Evolutionary conservation across 1,140 invertebrate genomes (phyloP).

Genomic region (Pseudoatta argentina): DNA sequence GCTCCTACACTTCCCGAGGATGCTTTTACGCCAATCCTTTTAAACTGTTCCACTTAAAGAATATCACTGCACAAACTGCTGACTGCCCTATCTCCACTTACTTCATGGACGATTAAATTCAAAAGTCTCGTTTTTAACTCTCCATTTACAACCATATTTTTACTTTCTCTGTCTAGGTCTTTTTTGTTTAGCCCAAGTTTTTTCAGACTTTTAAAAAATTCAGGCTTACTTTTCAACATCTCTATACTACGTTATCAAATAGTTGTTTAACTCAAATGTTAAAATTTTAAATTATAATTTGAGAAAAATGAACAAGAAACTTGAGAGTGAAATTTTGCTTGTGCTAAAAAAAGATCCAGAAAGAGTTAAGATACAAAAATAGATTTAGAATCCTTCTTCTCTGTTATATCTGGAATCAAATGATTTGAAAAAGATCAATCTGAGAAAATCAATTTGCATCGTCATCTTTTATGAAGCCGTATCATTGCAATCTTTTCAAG

Average conservation of each 20-base stretch:
- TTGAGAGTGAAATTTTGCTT: too few relatives aligned
- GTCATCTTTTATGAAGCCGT: neutral
- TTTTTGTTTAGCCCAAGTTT: too few relatives aligned
- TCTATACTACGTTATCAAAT: too few relatives aligned
- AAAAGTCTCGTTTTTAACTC: neutral
- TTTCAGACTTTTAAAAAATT: too few relatives aligned
- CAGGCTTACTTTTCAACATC: too few relatives aligned
- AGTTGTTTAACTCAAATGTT: too few relatives aligned
- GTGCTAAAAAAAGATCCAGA: too few relatives aligned
- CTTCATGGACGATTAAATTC: neutral
- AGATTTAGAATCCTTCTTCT: neutral
- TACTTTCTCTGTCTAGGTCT: too few relatives aligned
- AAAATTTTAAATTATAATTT: too few relatives aligned
- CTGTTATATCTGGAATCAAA: neutral
- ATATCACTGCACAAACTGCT: neutral
- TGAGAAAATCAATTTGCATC: neutral
- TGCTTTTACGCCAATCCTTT: slow-evolving; percentile 37
- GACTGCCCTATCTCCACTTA: neutral
- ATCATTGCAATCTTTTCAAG: neutral
- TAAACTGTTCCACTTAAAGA: slow-evolving; percentile 23
- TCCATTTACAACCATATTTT: too few relatives aligned
- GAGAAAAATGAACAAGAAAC: too few relatives aligned
- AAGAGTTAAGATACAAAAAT: neutral
- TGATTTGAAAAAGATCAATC: neutral
- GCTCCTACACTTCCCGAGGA: slow-evolving; percentile 24